A percentile compares a stretch with the other conserved stretches of the same genome.
These are phyloP conservation scores for Poecile montanus DNA, from an alignment of 2,797 vertebrate species.

Conservation along the genomic window DNA sequence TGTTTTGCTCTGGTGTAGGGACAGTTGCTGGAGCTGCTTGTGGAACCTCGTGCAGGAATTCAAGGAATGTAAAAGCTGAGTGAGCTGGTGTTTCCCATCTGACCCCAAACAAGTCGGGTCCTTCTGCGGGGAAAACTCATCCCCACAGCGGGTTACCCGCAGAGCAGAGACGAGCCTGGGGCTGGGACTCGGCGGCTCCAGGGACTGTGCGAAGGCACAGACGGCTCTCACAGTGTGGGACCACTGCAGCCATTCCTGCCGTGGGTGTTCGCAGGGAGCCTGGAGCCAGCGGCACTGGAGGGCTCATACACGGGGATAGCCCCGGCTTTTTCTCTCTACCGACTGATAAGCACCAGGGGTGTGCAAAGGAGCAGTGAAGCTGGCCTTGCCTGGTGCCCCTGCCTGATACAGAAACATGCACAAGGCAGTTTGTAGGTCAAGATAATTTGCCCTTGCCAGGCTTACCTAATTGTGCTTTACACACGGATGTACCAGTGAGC, in stretches of 20 bases:
- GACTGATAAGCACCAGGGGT: neutral
- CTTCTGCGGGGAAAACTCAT: neutral
- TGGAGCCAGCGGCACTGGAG: neutral
- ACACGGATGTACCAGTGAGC: neutral
- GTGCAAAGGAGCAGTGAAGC: neutral
- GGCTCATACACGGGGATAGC: neutral
- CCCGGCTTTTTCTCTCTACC: neutral
- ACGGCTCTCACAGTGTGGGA: rapidly evolving
- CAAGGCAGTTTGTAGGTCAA: neutral
- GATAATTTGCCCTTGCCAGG: neutral
- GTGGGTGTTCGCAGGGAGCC: rapidly evolving
- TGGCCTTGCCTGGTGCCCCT: neutral
- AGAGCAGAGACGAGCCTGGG: neutral
- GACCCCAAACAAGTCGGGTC: rapidly evolving
- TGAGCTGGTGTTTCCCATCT: rapidly evolving
- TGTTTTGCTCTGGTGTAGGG: neutral
- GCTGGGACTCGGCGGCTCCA: rapidly evolving
- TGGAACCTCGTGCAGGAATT: neutral
- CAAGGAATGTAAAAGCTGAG: rapidly evolving
- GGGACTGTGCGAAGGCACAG: neutral
- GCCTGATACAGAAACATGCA: rapidly evolving
- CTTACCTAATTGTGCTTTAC: neutral
- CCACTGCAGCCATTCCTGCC: rapidly evolving
- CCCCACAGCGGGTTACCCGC: rapidly evolving
- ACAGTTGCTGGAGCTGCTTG: neutral